A percentile compares a stretch with the other conserved stretches of the same genome.
phyloP scores from a whole-genome alignment of 2,113 vertebrate genomes.

The Pseudolaguvia tuberculata region DNA sequence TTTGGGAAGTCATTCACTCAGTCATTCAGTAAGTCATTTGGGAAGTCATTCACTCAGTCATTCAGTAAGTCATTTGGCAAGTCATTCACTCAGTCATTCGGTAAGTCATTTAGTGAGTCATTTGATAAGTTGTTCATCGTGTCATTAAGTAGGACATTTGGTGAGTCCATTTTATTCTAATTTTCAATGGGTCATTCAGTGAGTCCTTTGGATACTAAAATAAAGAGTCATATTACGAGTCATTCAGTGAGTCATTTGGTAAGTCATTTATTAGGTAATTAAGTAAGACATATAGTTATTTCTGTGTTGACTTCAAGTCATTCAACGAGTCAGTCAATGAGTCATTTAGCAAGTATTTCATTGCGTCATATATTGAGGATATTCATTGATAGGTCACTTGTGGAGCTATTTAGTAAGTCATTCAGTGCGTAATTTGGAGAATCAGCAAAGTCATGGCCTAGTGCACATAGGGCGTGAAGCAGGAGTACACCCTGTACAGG shows the following conservation, averaged over 20 bases:
- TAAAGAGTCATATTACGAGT: background rate
- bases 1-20: background rate
- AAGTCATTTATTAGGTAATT: background rate
- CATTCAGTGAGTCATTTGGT: background rate
- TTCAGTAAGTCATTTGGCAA: background rate
- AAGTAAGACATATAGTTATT: no score
- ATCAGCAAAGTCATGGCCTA: no score
- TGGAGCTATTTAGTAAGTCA: background rate
- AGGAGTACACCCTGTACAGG: no score
- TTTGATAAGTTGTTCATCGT: background rate
- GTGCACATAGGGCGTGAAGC: no score
- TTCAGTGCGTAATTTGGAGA: no score
- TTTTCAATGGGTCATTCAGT: background rate
- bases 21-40: background rate
- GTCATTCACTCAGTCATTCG: background rate
- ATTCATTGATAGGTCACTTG: background rate
- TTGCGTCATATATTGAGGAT: no score
- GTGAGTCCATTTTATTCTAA: background rate
- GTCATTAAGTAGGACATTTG: background rate
- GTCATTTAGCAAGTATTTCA: no score
- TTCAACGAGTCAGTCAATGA: background rate
- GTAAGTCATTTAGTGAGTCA: background rate
- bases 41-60: background rate
- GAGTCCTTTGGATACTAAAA: background rate
- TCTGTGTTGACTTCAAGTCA: no score